Conservation (phyloP, 2,113 vertebrate species). For the Aspidoscelis tigris region DNA sequence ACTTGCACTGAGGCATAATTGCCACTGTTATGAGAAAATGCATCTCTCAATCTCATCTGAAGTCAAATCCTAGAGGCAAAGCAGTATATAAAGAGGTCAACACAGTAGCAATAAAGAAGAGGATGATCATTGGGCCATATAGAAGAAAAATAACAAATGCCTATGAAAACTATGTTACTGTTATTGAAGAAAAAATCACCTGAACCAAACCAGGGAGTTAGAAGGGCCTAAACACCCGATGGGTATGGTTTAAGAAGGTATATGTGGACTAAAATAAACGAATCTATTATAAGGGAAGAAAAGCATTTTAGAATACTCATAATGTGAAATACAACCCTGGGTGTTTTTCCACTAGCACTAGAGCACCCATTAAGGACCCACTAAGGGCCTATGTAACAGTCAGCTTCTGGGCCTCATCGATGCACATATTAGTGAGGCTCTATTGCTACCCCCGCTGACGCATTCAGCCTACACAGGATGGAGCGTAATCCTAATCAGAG, state of each 20-base stretch:
- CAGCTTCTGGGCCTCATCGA: too few relatives aligned
- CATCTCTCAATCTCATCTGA: background rate
- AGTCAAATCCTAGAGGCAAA: background rate
- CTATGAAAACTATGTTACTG: constrained; percentile 26
- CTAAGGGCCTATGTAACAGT: too few relatives aligned
- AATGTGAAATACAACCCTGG: constrained; percentile 24
- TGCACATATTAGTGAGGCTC: too few relatives aligned
- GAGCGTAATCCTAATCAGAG: too few relatives aligned
- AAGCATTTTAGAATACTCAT: constrained; percentile 33
- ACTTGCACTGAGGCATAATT: too few relatives aligned
- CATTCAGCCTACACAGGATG: too few relatives aligned
- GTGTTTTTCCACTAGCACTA: too few relatives aligned
- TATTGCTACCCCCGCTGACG: too few relatives aligned
- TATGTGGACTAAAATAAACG: constrained; percentile 57
- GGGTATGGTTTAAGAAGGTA: constrained; percentile 36
- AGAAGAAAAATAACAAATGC: constrained; percentile 47
- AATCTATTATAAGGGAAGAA: constrained; percentile 52
- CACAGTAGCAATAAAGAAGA: constrained; percentile 29
- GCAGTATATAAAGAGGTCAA: background rate
- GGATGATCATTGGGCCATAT: constrained; percentile 34
- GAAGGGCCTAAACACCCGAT: constrained; percentile 51
- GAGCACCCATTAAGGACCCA: too few relatives aligned
- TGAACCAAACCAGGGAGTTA: constrained; percentile 58
- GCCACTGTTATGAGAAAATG: background rate
- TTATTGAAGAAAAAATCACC: constrained; percentile 35